Conservation (phyloP, 2,113 vertebrate species). For the Apteryx mantelli region DNA sequence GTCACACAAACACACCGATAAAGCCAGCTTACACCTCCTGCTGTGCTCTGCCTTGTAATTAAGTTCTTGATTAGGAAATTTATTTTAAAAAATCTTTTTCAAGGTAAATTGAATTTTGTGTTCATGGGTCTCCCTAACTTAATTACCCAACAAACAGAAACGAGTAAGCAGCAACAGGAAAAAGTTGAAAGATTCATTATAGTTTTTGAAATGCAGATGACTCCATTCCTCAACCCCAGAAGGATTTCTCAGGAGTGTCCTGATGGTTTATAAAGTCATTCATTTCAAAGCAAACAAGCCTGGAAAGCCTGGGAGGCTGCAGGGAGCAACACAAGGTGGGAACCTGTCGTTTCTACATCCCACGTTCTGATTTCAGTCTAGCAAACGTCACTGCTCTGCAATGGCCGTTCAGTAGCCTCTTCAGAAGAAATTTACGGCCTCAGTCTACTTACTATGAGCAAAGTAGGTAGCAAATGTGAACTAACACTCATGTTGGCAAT, state of each 20-base stretch:
- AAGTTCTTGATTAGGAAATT: background rate
- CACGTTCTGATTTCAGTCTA: background rate
- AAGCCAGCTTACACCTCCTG: background rate
- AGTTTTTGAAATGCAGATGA: background rate
- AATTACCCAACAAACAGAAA: background rate
- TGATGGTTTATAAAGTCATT: background rate
- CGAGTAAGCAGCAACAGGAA: background rate
- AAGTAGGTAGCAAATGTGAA: background rate
- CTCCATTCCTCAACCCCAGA: background rate
- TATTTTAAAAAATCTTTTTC: background rate
- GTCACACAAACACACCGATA: background rate
- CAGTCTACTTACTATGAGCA: fast-evolving
- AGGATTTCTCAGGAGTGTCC: background rate
- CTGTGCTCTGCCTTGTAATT: background rate
- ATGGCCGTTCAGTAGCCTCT: background rate
- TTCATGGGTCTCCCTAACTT: background rate
- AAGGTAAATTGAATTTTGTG: background rate
- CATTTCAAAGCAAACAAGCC: background rate
- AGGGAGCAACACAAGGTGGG: background rate
- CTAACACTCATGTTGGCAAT: background rate
- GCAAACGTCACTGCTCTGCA: background rate
- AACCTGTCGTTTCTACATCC: background rate
- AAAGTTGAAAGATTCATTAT: background rate
- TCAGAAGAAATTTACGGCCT: background rate
- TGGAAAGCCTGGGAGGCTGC: background rate